These are phyloP conservation scores for Calypte anna DNA, from an alignment of 2,113 vertebrate species.

Conservation along the genomic window DNA sequence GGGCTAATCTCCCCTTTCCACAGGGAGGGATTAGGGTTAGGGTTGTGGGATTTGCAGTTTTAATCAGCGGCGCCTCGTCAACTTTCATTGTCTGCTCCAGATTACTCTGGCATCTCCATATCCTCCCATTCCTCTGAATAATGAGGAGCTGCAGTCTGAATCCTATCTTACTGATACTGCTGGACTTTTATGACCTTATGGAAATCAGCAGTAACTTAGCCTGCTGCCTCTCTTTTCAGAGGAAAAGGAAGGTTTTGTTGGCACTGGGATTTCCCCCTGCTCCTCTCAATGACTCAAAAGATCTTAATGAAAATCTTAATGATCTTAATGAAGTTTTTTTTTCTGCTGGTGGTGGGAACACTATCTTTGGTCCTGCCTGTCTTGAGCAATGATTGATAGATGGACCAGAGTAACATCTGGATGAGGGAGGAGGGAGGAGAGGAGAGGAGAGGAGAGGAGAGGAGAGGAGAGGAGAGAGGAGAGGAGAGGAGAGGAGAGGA, in stretches of 20 bases:
- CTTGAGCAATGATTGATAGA: neutral
- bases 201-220: slow-evolving; percentile 4
- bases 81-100: slow-evolving; percentile 39
- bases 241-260: neutral
- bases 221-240: neutral
- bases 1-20: slow-evolving; percentile 60
- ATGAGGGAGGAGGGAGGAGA: neutral
- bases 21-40: slow-evolving; percentile 38
- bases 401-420: neutral
- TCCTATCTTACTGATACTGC: slow-evolving; percentile 29
- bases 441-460: too few relatives aligned
- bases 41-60: slow-evolving; percentile 46
- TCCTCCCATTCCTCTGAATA: slow-evolving; percentile 15
- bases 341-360: neutral
- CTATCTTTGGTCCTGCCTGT: neutral
- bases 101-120: neutral
- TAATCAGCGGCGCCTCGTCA: slow-evolving; percentile 46
- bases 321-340: neutral
- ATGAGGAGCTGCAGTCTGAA: neutral
- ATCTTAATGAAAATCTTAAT: neutral
- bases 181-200: neutral
- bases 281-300: neutral
- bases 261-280: neutral
- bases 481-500: neutral
- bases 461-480: neutral